Evolutionary conservation across 2,888 invertebrate species (phyloP).

Genomic region (Calameuta filiformis): DNA sequence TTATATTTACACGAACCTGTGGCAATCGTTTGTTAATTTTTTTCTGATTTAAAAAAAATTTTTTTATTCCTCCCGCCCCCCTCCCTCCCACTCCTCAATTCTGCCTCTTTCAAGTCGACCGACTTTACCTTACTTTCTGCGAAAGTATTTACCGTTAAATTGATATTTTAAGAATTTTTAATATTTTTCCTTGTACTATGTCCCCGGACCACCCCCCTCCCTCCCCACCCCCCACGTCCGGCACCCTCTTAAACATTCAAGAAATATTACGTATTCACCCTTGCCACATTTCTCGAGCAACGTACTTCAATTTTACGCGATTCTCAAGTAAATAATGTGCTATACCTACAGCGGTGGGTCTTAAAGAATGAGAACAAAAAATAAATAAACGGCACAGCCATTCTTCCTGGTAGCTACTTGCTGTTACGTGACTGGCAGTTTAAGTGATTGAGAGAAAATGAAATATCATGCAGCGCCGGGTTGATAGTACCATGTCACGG

Average conservation of each 20-base stretch:
- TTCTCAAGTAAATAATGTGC: background rate
- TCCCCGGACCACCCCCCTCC: background rate
- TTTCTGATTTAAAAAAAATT: background rate
- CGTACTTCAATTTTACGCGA: background rate
- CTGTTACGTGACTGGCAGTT: background rate
- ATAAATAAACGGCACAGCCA: background rate
- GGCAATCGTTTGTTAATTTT: background rate
- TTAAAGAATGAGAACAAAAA: background rate
- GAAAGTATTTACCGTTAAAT: background rate
- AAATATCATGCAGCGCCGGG: background rate
- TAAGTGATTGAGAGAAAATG: background rate
- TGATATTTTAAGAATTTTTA: background rate
- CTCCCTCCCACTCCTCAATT: background rate
- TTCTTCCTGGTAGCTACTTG: background rate
- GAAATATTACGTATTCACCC: background rate
- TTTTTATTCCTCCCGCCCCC: background rate
- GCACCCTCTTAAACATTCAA: background rate
- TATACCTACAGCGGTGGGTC: background rate
- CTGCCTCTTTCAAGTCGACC: background rate
- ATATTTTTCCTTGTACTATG: background rate
- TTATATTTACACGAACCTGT: background rate
- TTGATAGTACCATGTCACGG: background rate
- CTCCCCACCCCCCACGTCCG: background rate
- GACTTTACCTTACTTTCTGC: background rate
- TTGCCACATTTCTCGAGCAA: background rate